Percentiles rank a stretch among this genome's conserved stretches.
phyloP scores from a whole-genome alignment of 2,888 invertebrate species.

The Plebejus anna region DNA sequence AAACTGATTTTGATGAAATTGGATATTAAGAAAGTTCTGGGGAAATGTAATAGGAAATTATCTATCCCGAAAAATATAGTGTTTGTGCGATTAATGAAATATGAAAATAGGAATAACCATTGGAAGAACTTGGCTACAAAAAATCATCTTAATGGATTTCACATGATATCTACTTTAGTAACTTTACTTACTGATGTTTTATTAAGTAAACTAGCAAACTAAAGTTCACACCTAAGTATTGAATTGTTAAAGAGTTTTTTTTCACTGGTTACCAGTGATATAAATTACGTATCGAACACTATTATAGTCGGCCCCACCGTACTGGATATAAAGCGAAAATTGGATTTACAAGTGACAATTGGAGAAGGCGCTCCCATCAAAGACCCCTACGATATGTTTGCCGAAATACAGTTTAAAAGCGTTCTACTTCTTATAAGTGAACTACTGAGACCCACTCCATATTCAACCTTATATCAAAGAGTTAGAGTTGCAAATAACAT shows the following conservation, averaged over 20 bases:
- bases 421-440: constrained; percentile 48
- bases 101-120: not conserved
- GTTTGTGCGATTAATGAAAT: not conserved
- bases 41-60: too few species aligned
- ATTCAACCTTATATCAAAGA: constrained; percentile 10
- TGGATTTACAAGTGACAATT: constrained; percentile 78
- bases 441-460: constrained; percentile 19
- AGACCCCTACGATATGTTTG: constrained; percentile 68
- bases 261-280: not conserved
- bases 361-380: constrained; percentile 73
- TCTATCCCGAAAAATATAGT: not conserved
- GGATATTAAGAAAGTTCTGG: too few species aligned
- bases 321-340: constrained; percentile 76
- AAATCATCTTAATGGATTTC: too few species aligned
- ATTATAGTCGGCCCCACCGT: constrained; percentile 55
- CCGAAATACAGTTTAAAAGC: constrained; percentile 66
- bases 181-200: too few species aligned
- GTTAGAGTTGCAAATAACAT: not conserved
- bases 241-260: not conserved
- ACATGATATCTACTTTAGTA: too few species aligned
- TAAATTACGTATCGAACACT: constrained; percentile 38
- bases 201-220: not conserved
- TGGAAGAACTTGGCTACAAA: too few species aligned
- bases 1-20: too few species aligned
- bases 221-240: not conserved